Percentiles rank a stretch among this genome's conserved stretches.
Evolutionary conservation across 2,113 vertebrate genomes (phyloP).

Genomic region (Abramis brama): DNA sequence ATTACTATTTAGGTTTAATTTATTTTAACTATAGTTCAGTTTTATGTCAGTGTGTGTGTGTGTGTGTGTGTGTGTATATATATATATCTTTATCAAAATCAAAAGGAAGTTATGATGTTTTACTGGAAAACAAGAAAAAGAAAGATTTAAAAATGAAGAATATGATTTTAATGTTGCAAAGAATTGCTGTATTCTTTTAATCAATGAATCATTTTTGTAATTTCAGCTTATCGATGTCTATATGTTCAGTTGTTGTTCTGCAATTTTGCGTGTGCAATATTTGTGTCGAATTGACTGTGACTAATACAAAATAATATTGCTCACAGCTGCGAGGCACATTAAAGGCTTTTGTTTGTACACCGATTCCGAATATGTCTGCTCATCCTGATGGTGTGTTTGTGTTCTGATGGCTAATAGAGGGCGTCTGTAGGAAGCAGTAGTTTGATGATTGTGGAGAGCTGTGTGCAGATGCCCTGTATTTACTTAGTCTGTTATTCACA

Average conservation of each 20-base stretch:
- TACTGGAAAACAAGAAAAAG: not conserved
- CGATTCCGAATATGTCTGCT: slow-evolving; percentile 54
- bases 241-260: not conserved
- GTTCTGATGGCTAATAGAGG: slow-evolving; percentile 45
- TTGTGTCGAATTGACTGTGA: not conserved
- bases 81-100: too few relatives aligned
- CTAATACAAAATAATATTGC: not conserved
- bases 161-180: too few relatives aligned
- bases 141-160: not conserved
- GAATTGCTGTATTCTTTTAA: not conserved
- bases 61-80: too few relatives aligned
- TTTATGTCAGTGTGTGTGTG: too few relatives aligned
- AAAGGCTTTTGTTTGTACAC: slow-evolving; percentile 8
- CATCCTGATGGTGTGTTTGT: slow-evolving; percentile 53
- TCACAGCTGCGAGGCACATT: not conserved
- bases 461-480: slow-evolving; percentile 72
- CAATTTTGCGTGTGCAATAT: not conserved
- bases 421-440: slow-evolving; percentile 66
- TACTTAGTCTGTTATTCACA: slow-evolving; percentile 62
- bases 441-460: slow-evolving; percentile 72
- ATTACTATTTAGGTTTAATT: too few relatives aligned
- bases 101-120: not conserved
- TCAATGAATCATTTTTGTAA: not conserved
- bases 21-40: too few relatives aligned
- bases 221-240: not conserved